phyloP scores from a whole-genome alignment of 2,888 invertebrate genomes.

The Acanthosepion lycidas region DNA sequence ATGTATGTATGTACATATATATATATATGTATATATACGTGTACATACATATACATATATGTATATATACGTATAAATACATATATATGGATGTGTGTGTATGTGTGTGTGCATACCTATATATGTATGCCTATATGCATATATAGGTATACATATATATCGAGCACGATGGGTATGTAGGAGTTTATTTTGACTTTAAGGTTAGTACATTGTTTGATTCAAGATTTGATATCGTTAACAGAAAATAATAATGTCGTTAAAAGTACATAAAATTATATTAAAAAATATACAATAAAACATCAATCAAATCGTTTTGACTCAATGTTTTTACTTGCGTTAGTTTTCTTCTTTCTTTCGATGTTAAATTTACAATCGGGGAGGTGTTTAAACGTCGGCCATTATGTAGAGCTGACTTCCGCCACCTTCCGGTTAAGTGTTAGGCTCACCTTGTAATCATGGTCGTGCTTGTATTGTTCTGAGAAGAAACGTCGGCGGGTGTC shows the following conservation, averaged over 20 bases:
- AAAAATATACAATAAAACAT: background rate
- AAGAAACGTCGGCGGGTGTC: background rate
- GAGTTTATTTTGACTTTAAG: background rate
- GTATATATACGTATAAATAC: background rate
- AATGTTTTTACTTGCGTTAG: background rate
- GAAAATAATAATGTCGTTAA: background rate
- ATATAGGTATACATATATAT: background rate
- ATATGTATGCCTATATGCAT: background rate
- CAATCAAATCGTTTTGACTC: background rate
- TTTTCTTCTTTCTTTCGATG: background rate
- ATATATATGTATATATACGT: background rate
- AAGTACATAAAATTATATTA: background rate
- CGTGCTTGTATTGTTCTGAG: background rate
- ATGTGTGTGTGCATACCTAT: background rate
- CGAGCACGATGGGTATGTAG: too few species aligned
- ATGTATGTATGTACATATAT: background rate
- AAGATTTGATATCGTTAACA: background rate
- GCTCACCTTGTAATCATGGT: background rate
- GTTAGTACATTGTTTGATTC: background rate
- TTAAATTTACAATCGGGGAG: background rate
- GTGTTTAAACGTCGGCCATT: background rate
- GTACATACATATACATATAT: background rate
- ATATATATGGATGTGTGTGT: background rate
- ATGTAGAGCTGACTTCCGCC: background rate
- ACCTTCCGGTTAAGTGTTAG: background rate